Base-by-base conservation (phyloP, 2,113 vertebrate species). In the Drymodes brunneopygia region DNA sequence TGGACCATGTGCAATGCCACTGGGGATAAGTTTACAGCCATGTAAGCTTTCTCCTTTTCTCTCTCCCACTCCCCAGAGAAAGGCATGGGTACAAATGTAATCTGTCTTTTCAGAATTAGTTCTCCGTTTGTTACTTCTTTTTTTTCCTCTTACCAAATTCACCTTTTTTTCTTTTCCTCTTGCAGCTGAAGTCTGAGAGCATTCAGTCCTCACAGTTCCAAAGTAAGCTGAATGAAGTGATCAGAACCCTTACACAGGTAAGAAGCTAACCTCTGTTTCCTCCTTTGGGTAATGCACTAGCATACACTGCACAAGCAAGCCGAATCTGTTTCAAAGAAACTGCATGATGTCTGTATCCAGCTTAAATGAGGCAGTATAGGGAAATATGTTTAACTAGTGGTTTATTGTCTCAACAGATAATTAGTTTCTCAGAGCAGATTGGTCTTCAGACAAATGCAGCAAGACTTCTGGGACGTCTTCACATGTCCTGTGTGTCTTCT, bases 401-500 rank as follows among this genome's bases (percentile, higher is more conserved):
- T 69, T 77, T 91, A 57, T 96, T 97, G 71, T 79, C 51, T 90
- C 56, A 83, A 50, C 81, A 99, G 99, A 97, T 99, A 86, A 97
- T 99, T 65, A 98, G 98, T 35, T 98, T 98, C 94, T 99, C 99
- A 4, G 98, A 98, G 64, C 98, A 98, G 51, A 98, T 99, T 78
- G 99, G 99, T 47, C 97, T 99, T 95, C 99, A 99, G 95, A 99
- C 99, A 92, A 99, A 99, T 95, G 98, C 99, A 70, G 97, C 99
- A 29, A 98, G 98, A 97, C 97, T 99, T 92, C 81, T 99, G 83
- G 99, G 98, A 74, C 98, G 98, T 71, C 97, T 99, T 96, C 97
- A 99, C 94, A 97, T 99, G 78, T 98, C 99, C 72, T 98, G 98
- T 64, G 86, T 99, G 83, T 99, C 98, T 83, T 98, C 97, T 94